These are phyloP conservation scores for Germaria angustata DNA, from an alignment of 2,888 invertebrate species.

Conservation along the genomic window DNA sequence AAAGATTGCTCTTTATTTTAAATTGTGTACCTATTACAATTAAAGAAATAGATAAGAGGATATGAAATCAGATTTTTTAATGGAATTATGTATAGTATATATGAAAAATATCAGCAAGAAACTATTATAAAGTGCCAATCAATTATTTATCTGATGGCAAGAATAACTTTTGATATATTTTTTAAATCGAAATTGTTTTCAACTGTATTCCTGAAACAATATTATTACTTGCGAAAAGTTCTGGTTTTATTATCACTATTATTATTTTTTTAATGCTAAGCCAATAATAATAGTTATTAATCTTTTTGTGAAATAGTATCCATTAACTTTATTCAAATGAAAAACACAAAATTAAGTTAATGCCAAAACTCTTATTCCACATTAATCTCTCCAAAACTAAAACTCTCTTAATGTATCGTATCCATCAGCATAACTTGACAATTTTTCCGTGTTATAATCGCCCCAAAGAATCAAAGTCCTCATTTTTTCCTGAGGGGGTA, in stretches of 20 bases:
- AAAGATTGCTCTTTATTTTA: background rate
- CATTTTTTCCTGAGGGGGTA: too few species aligned
- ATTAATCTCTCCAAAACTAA: background rate
- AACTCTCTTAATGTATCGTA: too few species aligned
- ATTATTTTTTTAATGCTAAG: too few species aligned
- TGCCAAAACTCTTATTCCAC: background rate
- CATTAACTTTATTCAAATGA: background rate
- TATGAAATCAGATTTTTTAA: conserved; percentile 42
- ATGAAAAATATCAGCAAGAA: background rate
- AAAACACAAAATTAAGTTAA: background rate
- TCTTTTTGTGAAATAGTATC: background rate
- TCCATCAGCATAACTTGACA: too few species aligned
- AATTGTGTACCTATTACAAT: conserved; percentile 33
- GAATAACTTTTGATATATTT: background rate
- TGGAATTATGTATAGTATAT: conserved; percentile 26
- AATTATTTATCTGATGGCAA: background rate
- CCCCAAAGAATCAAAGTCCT: too few species aligned
- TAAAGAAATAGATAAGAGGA: background rate
- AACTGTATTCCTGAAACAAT: too few species aligned
- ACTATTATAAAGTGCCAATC: background rate
- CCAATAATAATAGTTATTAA: background rate
- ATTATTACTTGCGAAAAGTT: too few species aligned
- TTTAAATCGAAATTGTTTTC: too few species aligned
- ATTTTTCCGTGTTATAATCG: too few species aligned
- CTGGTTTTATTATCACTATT: too few species aligned